Percentiles rank a stretch among this genome's conserved stretches.
phyloP scores from a whole-genome alignment of 2,888 invertebrate genomes.

The Petrophora chlorosata region DNA sequence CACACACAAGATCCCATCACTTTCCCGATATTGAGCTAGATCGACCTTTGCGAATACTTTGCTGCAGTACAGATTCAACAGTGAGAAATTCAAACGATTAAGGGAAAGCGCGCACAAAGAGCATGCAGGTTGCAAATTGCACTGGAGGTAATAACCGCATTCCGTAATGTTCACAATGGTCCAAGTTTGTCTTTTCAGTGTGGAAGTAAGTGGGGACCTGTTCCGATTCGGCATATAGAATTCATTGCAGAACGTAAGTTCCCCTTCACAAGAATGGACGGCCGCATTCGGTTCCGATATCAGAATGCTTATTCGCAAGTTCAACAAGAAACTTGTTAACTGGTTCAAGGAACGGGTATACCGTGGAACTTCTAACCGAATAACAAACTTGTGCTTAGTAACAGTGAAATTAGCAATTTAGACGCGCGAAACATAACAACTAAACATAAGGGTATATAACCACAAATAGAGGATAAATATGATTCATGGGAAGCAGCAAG shows the following conservation, averaged over 20 bases:
- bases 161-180: slow-evolving; percentile 54
- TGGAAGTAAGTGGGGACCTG: slow-evolving; percentile 46
- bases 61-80: slow-evolving; percentile 7
- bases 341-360: slow-evolving; percentile 27
- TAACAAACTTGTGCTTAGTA: slow-evolving; percentile 23
- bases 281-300: slow-evolving; percentile 48
- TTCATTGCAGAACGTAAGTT: slow-evolving; percentile 44
- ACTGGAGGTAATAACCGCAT: slow-evolving; percentile 49
- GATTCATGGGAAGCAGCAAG: slow-evolving; percentile 30
- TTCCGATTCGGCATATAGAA: slow-evolving; percentile 51
- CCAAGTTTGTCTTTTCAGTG: slow-evolving; percentile 56
- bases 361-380: slow-evolving; percentile 27
- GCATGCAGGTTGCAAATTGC: slow-evolving; percentile 45
- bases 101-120: slow-evolving; percentile 41
- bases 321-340: slow-evolving; percentile 43
- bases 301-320: slow-evolving; percentile 44
- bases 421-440: slow-evolving; percentile 20
- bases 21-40: slow-evolving; percentile 33
- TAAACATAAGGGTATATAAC: slow-evolving; percentile 28
- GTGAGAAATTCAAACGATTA: slow-evolving; percentile 33
- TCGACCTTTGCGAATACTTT: slow-evolving; percentile 54
- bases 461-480: slow-evolving; percentile 15
- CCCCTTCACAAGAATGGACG: slow-evolving; percentile 38
- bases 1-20: slow-evolving; percentile 64
- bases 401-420: slow-evolving; percentile 20